Percentiles rank a stretch among this genome's conserved stretches.
phyloP scores from a whole-genome alignment of 2,113 vertebrate genomes.

The Nycticebus coucang region DNA sequence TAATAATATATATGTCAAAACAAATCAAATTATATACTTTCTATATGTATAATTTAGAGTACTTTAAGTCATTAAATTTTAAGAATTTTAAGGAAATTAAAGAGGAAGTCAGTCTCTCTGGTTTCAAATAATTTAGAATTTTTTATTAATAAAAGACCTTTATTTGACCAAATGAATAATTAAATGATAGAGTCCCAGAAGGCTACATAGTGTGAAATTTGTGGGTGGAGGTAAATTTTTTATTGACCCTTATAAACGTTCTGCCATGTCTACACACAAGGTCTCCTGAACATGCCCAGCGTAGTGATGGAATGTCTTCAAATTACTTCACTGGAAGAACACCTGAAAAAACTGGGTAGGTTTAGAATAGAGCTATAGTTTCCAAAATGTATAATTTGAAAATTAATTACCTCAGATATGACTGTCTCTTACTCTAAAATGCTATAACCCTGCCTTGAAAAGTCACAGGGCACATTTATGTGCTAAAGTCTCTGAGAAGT shows the following conservation, averaged over 20 bases:
- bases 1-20: background rate
- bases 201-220: background rate
- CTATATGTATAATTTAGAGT: background rate
- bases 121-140: background rate
- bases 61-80: slow-evolving; percentile 14
- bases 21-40: background rate
- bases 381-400: background rate
- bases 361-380: background rate
- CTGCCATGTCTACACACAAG: background rate
- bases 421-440: slow-evolving; percentile 1
- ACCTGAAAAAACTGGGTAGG: background rate
- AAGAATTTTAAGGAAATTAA: slow-evolving; percentile 16
- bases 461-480: background rate
- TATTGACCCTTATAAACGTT: background rate
- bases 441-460: background rate
- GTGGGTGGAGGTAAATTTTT: background rate
- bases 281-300: background rate
- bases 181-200: background rate
- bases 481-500: background rate
- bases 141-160: background rate
- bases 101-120: background rate
- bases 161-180: slow-evolving; percentile 20
- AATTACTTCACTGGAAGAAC: background rate
- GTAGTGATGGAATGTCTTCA: background rate
- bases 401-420: slow-evolving; percentile 14